phyloP scores from a whole-genome alignment of 1,140 invertebrate species.

The Paralvinella palmiformis region DNA sequence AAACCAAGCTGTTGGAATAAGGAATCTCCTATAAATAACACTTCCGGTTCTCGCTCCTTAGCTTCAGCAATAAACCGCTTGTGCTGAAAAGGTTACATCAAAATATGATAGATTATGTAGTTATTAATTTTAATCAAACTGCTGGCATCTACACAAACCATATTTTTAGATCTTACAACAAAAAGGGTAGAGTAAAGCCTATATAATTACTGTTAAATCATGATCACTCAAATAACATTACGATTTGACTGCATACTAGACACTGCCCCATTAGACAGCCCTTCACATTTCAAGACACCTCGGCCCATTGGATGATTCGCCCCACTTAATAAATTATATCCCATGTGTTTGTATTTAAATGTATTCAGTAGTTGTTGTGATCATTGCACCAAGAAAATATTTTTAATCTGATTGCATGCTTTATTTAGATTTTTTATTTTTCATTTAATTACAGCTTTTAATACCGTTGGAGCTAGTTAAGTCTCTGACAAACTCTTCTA shows the following conservation, averaged over 20 bases:
- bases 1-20: conserved; percentile 70
- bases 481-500: too few relatives aligned
- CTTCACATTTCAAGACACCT: too few relatives aligned
- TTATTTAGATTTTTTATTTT: too few relatives aligned
- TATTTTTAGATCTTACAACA: neutral
- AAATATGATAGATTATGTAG: neutral
- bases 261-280: too few relatives aligned
- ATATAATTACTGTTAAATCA: neutral
- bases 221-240: neutral
- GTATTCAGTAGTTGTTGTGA: too few relatives aligned
- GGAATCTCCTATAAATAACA: conserved; percentile 85
- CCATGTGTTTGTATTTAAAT: too few relatives aligned
- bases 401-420: too few relatives aligned
- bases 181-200: neutral
- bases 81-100: conserved; percentile 60
- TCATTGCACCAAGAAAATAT: too few relatives aligned
- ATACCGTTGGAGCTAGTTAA: too few relatives aligned
- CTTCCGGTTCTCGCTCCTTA: conserved; percentile 79
- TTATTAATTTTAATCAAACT: neutral
- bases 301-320: too few relatives aligned
- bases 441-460: too few relatives aligned
- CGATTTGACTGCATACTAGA: neutral
- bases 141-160: neutral
- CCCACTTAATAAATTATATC: too few relatives aligned
- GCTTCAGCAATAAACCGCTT: conserved; percentile 72